Conservation (phyloP, 2,888 invertebrate genomes). For the Eretmocerus hayati region DNA sequence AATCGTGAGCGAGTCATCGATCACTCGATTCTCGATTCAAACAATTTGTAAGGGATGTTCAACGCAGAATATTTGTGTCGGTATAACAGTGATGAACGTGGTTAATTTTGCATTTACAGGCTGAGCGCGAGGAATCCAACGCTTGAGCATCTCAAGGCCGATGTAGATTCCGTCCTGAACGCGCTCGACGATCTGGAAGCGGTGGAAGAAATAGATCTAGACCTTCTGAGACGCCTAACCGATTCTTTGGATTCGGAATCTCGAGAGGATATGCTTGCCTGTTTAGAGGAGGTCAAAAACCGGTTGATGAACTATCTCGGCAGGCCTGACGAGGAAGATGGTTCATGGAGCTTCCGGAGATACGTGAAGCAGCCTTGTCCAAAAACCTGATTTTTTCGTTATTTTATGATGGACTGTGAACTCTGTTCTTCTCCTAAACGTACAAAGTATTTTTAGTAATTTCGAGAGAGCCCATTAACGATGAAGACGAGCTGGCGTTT, state of each 20-base stretch:
- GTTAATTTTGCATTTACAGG: conserved; percentile 26
- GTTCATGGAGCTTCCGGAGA: conserved; percentile 29
- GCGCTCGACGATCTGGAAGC: conserved; percentile 29
- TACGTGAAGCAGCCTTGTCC: conserved; percentile 34
- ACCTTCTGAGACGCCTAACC: conserved; percentile 27
- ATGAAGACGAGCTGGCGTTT: too few species aligned
- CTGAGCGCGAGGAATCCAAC: conserved; percentile 1
- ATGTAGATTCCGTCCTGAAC: conserved; percentile 24
- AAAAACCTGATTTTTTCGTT: conserved; percentile 10
- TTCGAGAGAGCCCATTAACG: too few species aligned
- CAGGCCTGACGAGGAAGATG: conserved; percentile 27
- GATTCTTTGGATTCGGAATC: conserved; percentile 24
- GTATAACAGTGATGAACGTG: too few species aligned
- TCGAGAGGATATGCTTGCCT: conserved; percentile 24
- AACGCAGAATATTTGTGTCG: too few species aligned
- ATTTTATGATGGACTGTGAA: too few species aligned
- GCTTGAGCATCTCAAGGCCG: neutral
- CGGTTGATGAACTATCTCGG: conserved; percentile 28
- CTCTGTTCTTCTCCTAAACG: too few species aligned
- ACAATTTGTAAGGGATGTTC: too few species aligned
- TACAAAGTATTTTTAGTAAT: too few species aligned
- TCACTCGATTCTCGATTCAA: too few species aligned
- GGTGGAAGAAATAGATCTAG: conserved; percentile 30
- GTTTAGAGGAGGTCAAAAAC: conserved; percentile 29
- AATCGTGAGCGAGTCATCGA: too few species aligned